Percentiles rank a stretch among this genome's conserved stretches.
phyloP scores from a whole-genome alignment of 1,140 invertebrate species.

The Tenebrio molitor region DNA sequence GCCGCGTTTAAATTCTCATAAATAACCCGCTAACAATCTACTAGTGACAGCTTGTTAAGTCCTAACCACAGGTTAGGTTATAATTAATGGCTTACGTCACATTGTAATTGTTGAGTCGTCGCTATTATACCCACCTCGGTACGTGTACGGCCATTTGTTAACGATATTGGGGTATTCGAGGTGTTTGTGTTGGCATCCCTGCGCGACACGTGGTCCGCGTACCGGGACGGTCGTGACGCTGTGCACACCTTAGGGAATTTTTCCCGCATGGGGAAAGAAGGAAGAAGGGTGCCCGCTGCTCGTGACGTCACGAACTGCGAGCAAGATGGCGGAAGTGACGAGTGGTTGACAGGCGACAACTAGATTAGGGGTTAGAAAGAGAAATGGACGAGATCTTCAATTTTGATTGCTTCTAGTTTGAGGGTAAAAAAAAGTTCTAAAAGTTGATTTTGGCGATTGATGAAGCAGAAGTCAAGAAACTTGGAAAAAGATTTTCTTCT shows the following conservation, averaged over 20 bases:
- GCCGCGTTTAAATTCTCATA: constrained; percentile 68
- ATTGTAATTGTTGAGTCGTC: constrained; percentile 66
- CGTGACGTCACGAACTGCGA: too few species aligned
- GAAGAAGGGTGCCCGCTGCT: too few species aligned
- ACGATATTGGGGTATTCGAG: constrained; percentile 62
- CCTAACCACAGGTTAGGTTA: constrained; percentile 68
- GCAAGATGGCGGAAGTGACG: not conserved
- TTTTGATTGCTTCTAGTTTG: not conserved
- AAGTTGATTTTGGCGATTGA: too few species aligned
- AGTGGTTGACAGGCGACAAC: not conserved
- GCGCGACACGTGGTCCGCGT: not conserved
- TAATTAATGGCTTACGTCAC: constrained; percentile 68
- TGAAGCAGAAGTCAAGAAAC: too few species aligned
- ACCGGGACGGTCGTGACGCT: not conserved
- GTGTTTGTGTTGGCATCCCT: constrained; percentile 58
- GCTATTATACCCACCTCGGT: constrained; percentile 66
- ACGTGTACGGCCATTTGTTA: constrained; percentile 61
- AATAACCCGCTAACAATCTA: constrained; percentile 68
- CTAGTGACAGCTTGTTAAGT: constrained; percentile 68
- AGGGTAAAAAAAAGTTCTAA: too few species aligned
- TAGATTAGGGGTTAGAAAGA: not conserved
- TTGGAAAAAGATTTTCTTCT: too few species aligned
- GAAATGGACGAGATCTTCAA: not conserved
- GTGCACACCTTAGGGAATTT: not conserved
- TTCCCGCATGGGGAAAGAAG: too few species aligned